These are phyloP conservation scores for Chiroxiphia lanceolata DNA, from an alignment of 2,797 vertebrate species.

Conservation along the genomic window DNA sequence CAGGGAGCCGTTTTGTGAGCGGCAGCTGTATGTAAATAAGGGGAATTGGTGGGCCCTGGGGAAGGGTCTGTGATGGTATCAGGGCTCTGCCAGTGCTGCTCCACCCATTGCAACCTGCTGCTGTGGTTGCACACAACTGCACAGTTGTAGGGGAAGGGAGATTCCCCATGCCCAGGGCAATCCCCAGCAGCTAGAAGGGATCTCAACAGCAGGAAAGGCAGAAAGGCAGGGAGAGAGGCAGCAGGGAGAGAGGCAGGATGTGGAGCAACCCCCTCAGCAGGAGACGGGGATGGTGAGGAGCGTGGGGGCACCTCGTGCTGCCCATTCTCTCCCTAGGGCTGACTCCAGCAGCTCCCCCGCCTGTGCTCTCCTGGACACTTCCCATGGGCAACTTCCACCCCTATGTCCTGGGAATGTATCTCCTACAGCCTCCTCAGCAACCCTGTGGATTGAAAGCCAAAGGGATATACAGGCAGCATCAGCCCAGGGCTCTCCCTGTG, in stretches of 20 bases:
- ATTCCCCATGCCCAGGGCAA: not conserved
- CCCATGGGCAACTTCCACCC: not conserved
- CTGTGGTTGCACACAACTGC: not conserved
- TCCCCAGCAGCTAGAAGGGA: not conserved
- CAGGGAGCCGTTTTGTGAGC: not conserved
- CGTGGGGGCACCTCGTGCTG: not conserved
- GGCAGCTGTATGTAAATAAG: not conserved
- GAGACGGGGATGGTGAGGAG: not conserved
- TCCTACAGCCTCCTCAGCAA: not conserved
- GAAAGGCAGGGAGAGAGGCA: not conserved
- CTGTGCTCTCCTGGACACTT: not conserved
- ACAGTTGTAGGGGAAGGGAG: not conserved
- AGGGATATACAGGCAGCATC: not conserved
- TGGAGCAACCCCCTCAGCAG: not conserved
- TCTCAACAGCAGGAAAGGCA: not conserved
- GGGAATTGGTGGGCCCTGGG: not conserved
- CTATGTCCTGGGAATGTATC: not conserved
- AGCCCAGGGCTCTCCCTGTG: not conserved
- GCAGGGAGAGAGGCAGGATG: not conserved
- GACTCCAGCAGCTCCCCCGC: not conserved
- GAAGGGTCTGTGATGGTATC: fast-evolving
- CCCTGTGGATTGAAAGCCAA: not conserved
- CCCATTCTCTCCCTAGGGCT: fast-evolving
- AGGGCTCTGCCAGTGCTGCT: not conserved
- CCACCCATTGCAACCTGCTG: not conserved